Base-by-base conservation (phyloP, 2,888 invertebrate species). In the Caenorhabditis parvicauda region DNA sequence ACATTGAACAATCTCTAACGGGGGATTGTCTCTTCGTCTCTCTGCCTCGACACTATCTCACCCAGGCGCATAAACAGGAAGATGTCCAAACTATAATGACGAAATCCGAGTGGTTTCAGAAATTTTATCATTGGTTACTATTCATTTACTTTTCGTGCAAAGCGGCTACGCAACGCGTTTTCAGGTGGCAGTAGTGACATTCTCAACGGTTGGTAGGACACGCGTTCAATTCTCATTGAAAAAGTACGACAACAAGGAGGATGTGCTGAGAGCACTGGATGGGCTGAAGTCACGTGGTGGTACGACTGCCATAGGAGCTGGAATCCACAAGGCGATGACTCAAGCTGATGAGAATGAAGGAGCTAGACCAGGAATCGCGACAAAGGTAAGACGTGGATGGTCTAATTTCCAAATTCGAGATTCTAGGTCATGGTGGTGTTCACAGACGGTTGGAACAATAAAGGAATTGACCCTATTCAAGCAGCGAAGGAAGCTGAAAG, bases 381-480 rank as follows among this genome's bases (percentile, higher is more conserved):
- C 76, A 7, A 73, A 74, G 49, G 72, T 62, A 38, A 38, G 9
- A 24, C 25, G 1, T 24, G 25, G 25, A 24, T 7, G 9, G 12
- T 12, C 19, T 22, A 22, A 44, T 14, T 7, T 22, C 44, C 14
- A 9, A 44, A 24, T 24, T 39, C 17, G 14, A 25, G 4, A 28
- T 35, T 48, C 9, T 35, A 60, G 60, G 65, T 78, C 4, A 79
- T 79, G 77, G 65, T 79, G 6, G 71, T 79, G 1, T 79, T 79
- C 66, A 79, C 79, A 19, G 77, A 79, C 58, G 79, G 79, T 21
- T 79, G 77, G 76, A 63, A 63, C 44, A 79, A 79, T 63, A 77
- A 77, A 45, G 79, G 79, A 3, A 68, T 71, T 12, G 79, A 79
- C 25, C 77, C 78, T 28, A 67, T 56, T 22, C 44, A 54, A 14